Base-by-base conservation (phyloP, 2,797 vertebrate genomes). In the Hylomyscus alleni region DNA sequence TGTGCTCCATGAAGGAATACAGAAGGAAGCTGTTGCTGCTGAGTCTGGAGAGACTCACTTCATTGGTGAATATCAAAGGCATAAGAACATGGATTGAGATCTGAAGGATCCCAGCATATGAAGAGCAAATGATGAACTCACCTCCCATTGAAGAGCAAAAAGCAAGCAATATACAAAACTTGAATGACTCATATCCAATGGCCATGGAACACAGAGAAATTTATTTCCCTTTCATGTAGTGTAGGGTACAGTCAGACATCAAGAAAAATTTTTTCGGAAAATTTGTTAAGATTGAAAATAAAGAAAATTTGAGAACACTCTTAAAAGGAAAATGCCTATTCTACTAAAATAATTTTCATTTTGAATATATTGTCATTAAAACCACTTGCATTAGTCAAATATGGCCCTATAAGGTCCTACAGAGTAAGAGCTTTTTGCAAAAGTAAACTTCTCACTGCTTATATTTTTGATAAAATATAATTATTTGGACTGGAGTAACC, bases 391-490 rank as follows among this genome's bases (percentile, higher is more conserved):
- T 76, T 87, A 86, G n/a, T 47, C 31, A 72, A 90, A 20, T 50
- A 65, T 13, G 1, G 29, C 60, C 84, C 47, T 85, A 82, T 67
- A 88, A 69, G 4, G 8, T 72, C 19, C 67, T 10, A 85, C 19
- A 82, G 1, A 65, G 47, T 69, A 10, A 11, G 4, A 17, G 3
- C 56, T 12, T 60, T 58, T 72, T 87, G 77, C 4, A 56, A n/a
- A 90, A n/a, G 47, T 24, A 88, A 93, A 85, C 2, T 81, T 85
- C 34, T 89, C 6, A 34, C n/a, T 65, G 26, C 24, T 87, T 90
- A 54, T 4, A 47, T 84, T 93, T 77, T 76, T 90, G 34, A 58
- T 67, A 84, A 89, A 92, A 94, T 54, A 29, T 52, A 72, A 12
- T 60, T 91, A 50, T 84, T 76, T 82, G 44, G 3, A 83, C 65